Base-by-base conservation (phyloP, 2,797 vertebrate species). In the Ctenopoma kingsleyae region DNA sequence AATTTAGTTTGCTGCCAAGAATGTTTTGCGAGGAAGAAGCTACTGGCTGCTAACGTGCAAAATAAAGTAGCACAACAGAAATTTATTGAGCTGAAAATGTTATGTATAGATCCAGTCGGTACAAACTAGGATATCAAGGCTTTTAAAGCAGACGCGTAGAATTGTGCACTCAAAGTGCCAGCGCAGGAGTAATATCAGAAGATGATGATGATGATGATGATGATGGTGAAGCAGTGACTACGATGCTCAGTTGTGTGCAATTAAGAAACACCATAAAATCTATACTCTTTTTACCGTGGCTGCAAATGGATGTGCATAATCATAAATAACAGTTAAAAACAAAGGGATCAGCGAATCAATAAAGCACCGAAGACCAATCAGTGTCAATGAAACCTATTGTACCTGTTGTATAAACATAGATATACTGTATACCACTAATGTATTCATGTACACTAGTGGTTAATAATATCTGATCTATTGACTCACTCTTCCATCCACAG, bases 81-180 rank as follows among this genome's bases (percentile, higher is more conserved):
- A 6, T 54, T 23, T 47, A 58, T 59, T 8, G 0, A 47, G 41
- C 1, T 48, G 15, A 23, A 52, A 67, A 36, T 16, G 10, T 58
- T 15, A 16, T 23, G 9, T 36, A 35, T 38, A 11, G 5, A 74
- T 56, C 5, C 15, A 47, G 19, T 50, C 25, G 4, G 38, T 69
- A 10, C 5, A 50, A 60, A 38, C 30, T 17, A 16, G 2, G 0
- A 4, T 11, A 47, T 44, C 32, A 41, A 22, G 35, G 49, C 25
- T 49, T 57, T 67, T 52, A 62, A 56, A 62, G 30, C 32, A 22
- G 5, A 36, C 2, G 20, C 23, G 10, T 6, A 60, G 55, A 59
- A 20, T 13, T 16, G 50, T 32, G n/a, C 25, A 43, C 11, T 41
- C 22, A 25, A 38, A 64, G 44, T 41, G 8, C 6, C 17, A 46